A percentile compares a stretch with the other conserved stretches of the same genome.
Conservation (phyloP, 2,888 invertebrate species). For the Biston stratarius region DNA sequence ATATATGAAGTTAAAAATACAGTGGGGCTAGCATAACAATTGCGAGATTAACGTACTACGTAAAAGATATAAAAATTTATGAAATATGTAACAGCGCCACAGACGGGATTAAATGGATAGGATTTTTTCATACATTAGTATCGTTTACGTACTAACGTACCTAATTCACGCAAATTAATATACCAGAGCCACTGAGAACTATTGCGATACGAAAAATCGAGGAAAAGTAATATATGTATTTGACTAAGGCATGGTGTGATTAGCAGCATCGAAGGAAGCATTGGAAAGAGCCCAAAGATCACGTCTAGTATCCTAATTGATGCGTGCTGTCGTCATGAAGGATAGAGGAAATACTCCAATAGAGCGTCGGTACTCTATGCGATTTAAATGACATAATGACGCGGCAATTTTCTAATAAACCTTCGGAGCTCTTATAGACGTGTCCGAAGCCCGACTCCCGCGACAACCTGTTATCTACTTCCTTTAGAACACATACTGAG, state of each 20-base stretch:
- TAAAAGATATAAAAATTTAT: too few relatives aligned
- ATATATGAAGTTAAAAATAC: too few relatives aligned
- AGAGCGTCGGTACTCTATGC: constrained; percentile 85
- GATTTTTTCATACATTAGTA: too few relatives aligned
- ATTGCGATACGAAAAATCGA: background rate
- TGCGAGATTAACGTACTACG: too few relatives aligned
- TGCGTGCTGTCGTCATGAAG: constrained; percentile 83
- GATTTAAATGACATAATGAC: constrained; percentile 87
- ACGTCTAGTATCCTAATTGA: constrained; percentile 79
- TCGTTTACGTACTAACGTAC: too few relatives aligned
- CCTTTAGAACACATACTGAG: constrained; percentile 75
- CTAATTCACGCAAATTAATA: too few relatives aligned
- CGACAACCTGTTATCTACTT: constrained; percentile 81
- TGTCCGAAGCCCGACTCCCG: constrained; percentile 76
- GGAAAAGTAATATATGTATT: background rate
- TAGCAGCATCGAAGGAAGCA: constrained; percentile 23
- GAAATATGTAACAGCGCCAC: too few relatives aligned
- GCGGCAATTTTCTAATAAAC: constrained; percentile 86
- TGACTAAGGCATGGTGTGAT: background rate
- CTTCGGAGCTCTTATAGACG: constrained; percentile 82
- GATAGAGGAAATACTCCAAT: constrained; percentile 86
- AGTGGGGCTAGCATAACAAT: too few relatives aligned
- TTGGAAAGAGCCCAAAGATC: constrained; percentile 68
- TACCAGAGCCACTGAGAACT: background rate
- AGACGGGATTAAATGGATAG: too few relatives aligned